Percentiles rank a stretch among this genome's conserved stretches.
Conservation (phyloP, 2,797 vertebrate species). For the Melopsittacus undulatus region DNA sequence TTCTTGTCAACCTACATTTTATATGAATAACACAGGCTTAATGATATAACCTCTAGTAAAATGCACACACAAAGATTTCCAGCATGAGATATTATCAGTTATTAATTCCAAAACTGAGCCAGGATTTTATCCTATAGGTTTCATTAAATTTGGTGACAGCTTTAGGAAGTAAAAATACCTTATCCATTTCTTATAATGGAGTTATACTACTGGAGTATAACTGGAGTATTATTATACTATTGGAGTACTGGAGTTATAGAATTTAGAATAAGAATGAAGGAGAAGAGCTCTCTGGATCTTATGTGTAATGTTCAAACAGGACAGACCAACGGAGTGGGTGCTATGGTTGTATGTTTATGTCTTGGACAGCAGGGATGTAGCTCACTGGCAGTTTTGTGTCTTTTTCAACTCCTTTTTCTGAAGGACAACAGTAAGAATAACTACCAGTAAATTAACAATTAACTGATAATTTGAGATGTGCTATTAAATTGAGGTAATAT, state of each 20-base stretch:
- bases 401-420: background rate
- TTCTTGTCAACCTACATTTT: background rate
- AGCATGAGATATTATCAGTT: background rate
- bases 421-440: background rate
- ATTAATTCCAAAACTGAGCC: background rate
- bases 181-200: background rate
- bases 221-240: background rate
- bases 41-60: constrained; percentile 10
- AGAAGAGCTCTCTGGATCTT: background rate
- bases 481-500: background rate
- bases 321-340: background rate
- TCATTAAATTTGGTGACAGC: background rate
- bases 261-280: background rate
- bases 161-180: background rate
- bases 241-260: background rate
- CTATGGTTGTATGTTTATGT: background rate
- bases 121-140: background rate
- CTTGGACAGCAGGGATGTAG: background rate
- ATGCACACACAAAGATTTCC: background rate
- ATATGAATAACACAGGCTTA: background rate
- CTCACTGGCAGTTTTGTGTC: background rate
- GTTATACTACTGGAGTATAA: background rate
- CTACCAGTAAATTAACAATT: background rate
- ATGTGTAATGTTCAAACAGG: background rate
- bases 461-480: background rate